These are phyloP conservation scores for Bombus affinis DNA, from an alignment of 1,140 invertebrate species.

Conservation along the genomic window DNA sequence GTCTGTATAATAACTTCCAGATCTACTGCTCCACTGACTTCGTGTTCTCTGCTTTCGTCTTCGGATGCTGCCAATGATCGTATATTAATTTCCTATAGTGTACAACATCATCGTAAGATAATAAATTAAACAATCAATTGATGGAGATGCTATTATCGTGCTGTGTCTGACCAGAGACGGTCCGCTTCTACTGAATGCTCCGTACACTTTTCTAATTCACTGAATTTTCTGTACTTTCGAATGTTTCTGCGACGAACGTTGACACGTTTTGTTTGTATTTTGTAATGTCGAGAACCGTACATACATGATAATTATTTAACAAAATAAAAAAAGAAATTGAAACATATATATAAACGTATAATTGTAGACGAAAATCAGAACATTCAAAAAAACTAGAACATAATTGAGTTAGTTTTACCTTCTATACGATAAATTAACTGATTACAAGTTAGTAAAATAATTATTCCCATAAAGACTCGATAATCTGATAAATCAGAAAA, in stretches of 20 bases:
- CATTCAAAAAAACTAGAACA: no score
- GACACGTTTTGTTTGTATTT: not conserved
- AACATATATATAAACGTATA: no score
- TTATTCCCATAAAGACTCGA: no score
- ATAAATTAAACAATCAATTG: not conserved
- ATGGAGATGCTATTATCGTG: not conserved
- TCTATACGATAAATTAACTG: no score
- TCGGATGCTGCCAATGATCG: slow-evolving; percentile 18
- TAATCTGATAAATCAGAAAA: no score
- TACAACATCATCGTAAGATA: no score
- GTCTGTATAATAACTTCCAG: slow-evolving; percentile 35
- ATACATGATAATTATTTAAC: not conserved
- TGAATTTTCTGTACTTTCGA: not conserved
- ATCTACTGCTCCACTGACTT: slow-evolving; percentile 15
- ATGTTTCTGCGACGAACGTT: not conserved
- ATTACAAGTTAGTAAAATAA: no score
- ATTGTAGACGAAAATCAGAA: no score
- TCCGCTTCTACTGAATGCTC: not conserved
- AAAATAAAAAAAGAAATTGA: not conserved
- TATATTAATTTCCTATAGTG: no score
- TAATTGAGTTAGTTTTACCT: no score
- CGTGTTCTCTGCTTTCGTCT: not conserved
- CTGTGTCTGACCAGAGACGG: not conserved
- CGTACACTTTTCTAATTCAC: not conserved
- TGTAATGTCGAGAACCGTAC: no score